These are phyloP conservation scores for Ceratosolen fusciceps DNA, from an alignment of 1,140 invertebrate species.

Conservation along the genomic window DNA sequence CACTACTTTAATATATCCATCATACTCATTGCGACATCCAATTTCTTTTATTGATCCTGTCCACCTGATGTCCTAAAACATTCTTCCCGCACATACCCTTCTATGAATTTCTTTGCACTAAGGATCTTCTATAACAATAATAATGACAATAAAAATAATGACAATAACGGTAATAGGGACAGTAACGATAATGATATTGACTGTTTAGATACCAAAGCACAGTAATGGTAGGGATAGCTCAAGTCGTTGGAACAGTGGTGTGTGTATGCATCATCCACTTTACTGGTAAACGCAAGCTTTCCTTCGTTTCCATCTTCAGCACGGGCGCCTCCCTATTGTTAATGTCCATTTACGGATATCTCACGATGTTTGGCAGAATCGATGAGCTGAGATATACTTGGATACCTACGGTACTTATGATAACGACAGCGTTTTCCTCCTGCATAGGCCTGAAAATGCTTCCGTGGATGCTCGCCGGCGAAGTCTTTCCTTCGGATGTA, in stretches of 20 bases:
- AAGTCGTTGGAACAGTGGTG: conserved; percentile 76
- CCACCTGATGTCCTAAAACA: too few relatives aligned
- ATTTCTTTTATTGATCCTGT: too few relatives aligned
- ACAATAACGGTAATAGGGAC: too few relatives aligned
- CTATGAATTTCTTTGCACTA: too few relatives aligned
- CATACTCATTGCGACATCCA: too few relatives aligned
- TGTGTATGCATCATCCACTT: conserved; percentile 79
- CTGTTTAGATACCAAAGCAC: conserved; percentile 76
- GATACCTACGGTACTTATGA: conserved; percentile 78
- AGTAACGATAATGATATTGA: neutral
- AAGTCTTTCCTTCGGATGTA: conserved; percentile 74
- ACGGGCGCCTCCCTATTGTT: conserved; percentile 76
- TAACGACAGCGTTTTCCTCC: conserved; percentile 78
- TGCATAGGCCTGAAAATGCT: conserved; percentile 80
- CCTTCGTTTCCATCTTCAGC: conserved; percentile 77
- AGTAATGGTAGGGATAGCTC: conserved; percentile 77
- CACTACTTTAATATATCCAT: too few relatives aligned
- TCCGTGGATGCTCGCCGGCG: conserved; percentile 84
- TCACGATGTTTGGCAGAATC: conserved; percentile 55
- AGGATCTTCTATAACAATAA: too few relatives aligned
- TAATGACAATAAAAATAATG: too few relatives aligned
- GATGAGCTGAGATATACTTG: conserved; percentile 72
- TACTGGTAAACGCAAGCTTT: conserved; percentile 78
- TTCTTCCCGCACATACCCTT: too few relatives aligned
- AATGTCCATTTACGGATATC: conserved; percentile 73